A percentile compares a stretch with the other conserved stretches of the same genome.
Evolutionary conservation across 35 echinoderm and acorn worm genomes (phyloP).

Genomic region (Strongylocentrotus purpuratus): DNA sequence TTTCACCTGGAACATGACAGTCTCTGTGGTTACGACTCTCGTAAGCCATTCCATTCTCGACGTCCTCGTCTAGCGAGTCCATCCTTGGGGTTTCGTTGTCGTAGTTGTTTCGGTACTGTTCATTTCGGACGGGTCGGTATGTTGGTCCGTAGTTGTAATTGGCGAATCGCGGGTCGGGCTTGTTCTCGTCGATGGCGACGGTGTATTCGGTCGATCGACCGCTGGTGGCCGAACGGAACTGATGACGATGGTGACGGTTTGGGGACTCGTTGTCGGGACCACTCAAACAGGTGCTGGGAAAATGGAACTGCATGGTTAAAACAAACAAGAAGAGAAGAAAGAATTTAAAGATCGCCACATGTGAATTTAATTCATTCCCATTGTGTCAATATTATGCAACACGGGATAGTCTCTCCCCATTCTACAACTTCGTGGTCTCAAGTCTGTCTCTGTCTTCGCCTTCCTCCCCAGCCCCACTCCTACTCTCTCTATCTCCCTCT

Average conservation of each 20-base stretch:
- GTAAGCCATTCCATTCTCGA: neutral
- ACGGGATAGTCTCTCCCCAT: no score
- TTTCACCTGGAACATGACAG: slow-evolving; percentile 13
- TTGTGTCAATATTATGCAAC: no score
- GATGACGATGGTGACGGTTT: slow-evolving; percentile 16
- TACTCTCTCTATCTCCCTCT: no score
- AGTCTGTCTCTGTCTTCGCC: no score
- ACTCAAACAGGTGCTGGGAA: slow-evolving; percentile 6
- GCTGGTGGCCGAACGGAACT: slow-evolving; percentile 5
- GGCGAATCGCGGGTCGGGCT: slow-evolving; percentile 63
- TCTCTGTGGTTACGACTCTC: neutral
- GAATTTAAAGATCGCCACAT: neutral
- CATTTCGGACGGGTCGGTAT: slow-evolving; percentile 62
- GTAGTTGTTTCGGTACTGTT: slow-evolving; percentile 31
- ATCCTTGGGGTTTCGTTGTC: slow-evolving; percentile 26
- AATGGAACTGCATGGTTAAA: slow-evolving; percentile 15
- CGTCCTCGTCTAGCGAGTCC: slow-evolving; percentile 43
- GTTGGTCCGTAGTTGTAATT: slow-evolving; percentile 84
- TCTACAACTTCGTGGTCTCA: no score
- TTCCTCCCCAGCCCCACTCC: no score
- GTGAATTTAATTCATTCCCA: no score
- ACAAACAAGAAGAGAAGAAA: neutral
- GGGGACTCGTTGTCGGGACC: neutral
- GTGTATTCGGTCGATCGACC: neutral
- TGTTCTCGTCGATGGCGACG: slow-evolving; percentile 46